Evolutionary conservation across 2,113 vertebrate species (phyloP).

Genomic region (Rostratula benghalensis): DNA sequence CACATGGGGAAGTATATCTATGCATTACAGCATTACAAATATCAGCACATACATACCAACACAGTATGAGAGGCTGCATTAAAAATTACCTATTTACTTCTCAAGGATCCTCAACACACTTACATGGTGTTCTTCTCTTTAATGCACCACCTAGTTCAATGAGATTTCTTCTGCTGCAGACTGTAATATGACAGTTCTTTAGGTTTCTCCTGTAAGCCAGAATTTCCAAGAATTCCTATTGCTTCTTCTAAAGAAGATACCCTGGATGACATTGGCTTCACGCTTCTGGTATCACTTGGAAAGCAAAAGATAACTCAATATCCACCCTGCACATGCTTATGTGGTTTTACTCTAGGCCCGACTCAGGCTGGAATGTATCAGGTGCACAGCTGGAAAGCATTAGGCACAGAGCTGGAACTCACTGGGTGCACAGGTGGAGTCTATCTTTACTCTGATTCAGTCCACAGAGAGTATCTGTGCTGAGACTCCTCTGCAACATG

Average conservation of each 20-base stretch:
- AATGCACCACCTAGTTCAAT: not conserved
- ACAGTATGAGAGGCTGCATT: not conserved
- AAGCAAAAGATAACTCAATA: not conserved
- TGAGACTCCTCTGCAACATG: not conserved
- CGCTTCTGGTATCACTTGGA: not conserved
- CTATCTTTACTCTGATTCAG: not conserved
- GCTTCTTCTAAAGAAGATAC: not conserved
- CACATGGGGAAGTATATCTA: not conserved
- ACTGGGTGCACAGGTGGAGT: not conserved
- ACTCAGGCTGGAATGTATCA: not conserved
- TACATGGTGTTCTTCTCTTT: not conserved
- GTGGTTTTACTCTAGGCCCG: accelerated
- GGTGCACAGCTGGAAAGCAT: not conserved
- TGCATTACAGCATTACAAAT: not conserved
- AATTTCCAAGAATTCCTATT: not conserved
- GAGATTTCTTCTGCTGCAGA: not conserved
- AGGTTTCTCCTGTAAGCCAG: not conserved
- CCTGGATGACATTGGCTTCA: accelerated
- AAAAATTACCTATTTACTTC: not conserved
- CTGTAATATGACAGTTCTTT: not conserved
- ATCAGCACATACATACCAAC: not conserved
- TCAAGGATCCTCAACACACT: not conserved
- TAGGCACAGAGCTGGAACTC: not conserved
- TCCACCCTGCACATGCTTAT: accelerated
- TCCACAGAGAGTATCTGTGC: not conserved